Conservation (phyloP, 1,140 invertebrate genomes). For the Euura lappo region DNA sequence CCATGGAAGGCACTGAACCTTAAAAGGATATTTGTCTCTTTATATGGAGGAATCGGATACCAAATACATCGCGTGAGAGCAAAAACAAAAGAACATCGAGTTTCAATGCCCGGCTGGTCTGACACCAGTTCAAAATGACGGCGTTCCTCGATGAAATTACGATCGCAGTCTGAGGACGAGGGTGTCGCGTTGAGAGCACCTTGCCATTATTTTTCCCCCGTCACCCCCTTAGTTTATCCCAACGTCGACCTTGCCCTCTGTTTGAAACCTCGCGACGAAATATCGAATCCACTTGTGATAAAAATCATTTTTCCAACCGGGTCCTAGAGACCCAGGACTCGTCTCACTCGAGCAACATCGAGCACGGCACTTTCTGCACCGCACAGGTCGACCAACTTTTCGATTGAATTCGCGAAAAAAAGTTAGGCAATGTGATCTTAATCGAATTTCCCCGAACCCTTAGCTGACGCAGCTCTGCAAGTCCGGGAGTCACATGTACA, state of each 20-base stretch:
- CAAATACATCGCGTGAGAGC: slow-evolving; percentile 48
- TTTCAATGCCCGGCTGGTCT: slow-evolving; percentile 9
- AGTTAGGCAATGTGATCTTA: not conserved
- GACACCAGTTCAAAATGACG: slow-evolving; percentile 18
- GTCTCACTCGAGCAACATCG: not conserved
- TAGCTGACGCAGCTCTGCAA: too few relatives aligned
- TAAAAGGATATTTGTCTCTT: slow-evolving; percentile 54
- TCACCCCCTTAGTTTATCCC: not conserved
- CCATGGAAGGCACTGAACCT: slow-evolving; percentile 44
- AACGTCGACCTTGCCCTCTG: too few relatives aligned
- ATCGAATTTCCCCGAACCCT: not conserved
- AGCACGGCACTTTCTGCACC: not conserved
- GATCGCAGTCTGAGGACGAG: not conserved
- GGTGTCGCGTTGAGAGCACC: not conserved
- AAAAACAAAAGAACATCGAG: slow-evolving; percentile 47
- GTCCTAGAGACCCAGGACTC: not conserved
- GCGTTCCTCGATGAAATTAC: slow-evolving; percentile 1
- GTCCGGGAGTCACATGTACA: too few relatives aligned
- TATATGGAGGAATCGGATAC: slow-evolving; percentile 51
- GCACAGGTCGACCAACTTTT: not conserved
- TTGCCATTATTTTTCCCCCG: not conserved
- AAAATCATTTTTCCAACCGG: not conserved
- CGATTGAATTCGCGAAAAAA: not conserved
- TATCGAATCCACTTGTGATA: not conserved
- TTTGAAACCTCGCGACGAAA: not conserved